Evolutionary conservation across 1,140 invertebrate species (phyloP).

Genomic region (Drosophila pseudoananassae): DNA sequence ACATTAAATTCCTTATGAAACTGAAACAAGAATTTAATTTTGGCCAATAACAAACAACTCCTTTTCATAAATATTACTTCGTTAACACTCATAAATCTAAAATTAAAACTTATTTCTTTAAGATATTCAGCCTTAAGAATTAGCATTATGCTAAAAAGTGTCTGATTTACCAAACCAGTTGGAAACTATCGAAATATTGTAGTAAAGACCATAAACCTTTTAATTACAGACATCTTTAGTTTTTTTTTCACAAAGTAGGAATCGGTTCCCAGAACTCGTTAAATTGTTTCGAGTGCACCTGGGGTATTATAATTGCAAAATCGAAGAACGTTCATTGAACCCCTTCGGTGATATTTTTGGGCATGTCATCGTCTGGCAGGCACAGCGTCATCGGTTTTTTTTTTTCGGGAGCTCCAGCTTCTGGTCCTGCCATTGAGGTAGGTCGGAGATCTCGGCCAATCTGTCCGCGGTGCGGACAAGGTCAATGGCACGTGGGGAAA

Average conservation of each 20-base stretch:
- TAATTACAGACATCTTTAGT: constrained; percentile 8
- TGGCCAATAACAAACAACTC: background rate
- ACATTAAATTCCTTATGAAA: background rate
- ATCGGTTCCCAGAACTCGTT: constrained; percentile 1
- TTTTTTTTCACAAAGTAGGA: background rate
- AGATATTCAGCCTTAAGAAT: constrained; percentile 3
- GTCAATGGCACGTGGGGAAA: constrained; percentile 55
- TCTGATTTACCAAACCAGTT: constrained; percentile 29
- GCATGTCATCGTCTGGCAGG: constrained; percentile 38
- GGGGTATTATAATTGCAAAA: constrained; percentile 20
- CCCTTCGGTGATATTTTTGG: constrained; percentile 25
- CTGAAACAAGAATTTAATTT: background rate
- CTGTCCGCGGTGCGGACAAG: constrained; percentile 31
- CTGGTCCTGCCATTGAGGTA: constrained; percentile 77
- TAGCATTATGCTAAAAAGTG: constrained; percentile 22
- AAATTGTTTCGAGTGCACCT: constrained; percentile 6
- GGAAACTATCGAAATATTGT: constrained; percentile 6
- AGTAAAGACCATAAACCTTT: constrained; percentile 3
- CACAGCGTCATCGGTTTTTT: constrained; percentile 43
- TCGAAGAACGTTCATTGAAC: constrained; percentile 74
- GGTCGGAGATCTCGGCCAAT: constrained; percentile 68
- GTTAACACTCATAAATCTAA: background rate
- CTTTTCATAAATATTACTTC: background rate
- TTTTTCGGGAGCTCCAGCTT: constrained; percentile 27
- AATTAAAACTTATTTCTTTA: background rate